Percentiles rank a stretch among this genome's conserved stretches.
phyloP scores from a whole-genome alignment of 1,140 invertebrate species.

The Thalassaphorura encarpata region DNA sequence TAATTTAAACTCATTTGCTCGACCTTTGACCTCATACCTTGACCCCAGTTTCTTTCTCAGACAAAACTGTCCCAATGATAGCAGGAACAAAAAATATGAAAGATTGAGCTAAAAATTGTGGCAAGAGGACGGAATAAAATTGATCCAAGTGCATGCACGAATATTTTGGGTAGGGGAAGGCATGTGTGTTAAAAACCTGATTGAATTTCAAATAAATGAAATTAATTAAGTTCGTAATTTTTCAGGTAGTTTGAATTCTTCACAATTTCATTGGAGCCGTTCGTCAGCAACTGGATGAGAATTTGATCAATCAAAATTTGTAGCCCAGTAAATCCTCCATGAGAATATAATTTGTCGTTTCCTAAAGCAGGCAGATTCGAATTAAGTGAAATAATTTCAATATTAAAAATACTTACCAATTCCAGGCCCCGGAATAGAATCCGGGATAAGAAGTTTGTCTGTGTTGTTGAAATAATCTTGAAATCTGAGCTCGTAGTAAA shows the following conservation, averaged over 20 bases:
- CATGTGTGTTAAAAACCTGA: no score
- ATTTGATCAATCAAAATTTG: constrained; percentile 15
- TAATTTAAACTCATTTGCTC: background rate
- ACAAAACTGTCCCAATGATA: constrained; percentile 13
- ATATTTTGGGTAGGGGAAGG: constrained; percentile 25
- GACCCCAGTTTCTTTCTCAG: constrained; percentile 25
- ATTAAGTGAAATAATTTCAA: no score
- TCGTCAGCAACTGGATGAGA: background rate
- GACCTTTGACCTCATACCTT: constrained; percentile 9
- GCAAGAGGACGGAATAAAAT: constrained; percentile 10
- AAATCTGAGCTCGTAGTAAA: no score
- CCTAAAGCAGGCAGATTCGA: no score
- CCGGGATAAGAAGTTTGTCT: no score
- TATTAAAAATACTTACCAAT: no score
- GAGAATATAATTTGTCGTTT: constrained; percentile 11
- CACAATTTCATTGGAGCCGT: background rate
- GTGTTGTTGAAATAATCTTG: no score
- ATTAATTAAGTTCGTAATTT: background rate
- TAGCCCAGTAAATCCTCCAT: constrained; percentile 6
- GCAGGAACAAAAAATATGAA: constrained; percentile 23
- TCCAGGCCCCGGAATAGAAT: no score
- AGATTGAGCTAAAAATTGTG: constrained; percentile 9
- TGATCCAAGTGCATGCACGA: constrained; percentile 10
- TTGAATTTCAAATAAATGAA: no score
- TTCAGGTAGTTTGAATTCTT: background rate